Base-by-base conservation (phyloP, 2,888 invertebrate species). In the Dimorphilus gyrociliatus region DNA sequence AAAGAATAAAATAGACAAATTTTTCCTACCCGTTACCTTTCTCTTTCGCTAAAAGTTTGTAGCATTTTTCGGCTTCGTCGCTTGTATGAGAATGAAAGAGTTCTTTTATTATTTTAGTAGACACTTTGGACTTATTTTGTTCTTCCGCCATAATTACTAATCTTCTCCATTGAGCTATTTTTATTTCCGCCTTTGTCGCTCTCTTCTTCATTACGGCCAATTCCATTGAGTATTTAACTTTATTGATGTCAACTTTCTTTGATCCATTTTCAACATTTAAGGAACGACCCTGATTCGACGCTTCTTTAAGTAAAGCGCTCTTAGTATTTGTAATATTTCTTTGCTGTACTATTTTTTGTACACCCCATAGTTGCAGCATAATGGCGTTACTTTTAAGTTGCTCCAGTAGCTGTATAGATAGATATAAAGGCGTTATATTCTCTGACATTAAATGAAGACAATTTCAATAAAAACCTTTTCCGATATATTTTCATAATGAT, bases 311-410 rank as follows among this genome's bases (percentile, higher is more conserved):
- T 19, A 51, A 39, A 18, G 38, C 39, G 23, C 46, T 35, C 13
- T 45, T 47, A 5, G 49, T 50, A 39, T 48, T 49, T 27, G 47
- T 36, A 4, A 14, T 32, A 19, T 41, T 47, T 38, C 54, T 53
- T 16, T 39, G 33, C 36, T 51, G 49, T 3, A 40, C 38, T 14
- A 53, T 48, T 19, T 59, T 51, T 42, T 70, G 68, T 36, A 64
- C 64, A 8, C 68, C 69, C 62, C 62, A 65, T 13, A 69, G 54
- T 36, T 65, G 62, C 12, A 70, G 56, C 38, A 61, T 57, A 27
- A 69, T 48, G 30, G 57, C 63, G 6, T 60, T 57, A 17, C 63
- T 57, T 30, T 56, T 52, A 33, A 69, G 47, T 44, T 65, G 67
- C 14, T 65, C 58, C 4, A 68, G 47, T 14, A 65, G 45, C 66